Base-by-base conservation (phyloP, 2,113 vertebrate genomes). In the Oplegnathus fasciatus region DNA sequence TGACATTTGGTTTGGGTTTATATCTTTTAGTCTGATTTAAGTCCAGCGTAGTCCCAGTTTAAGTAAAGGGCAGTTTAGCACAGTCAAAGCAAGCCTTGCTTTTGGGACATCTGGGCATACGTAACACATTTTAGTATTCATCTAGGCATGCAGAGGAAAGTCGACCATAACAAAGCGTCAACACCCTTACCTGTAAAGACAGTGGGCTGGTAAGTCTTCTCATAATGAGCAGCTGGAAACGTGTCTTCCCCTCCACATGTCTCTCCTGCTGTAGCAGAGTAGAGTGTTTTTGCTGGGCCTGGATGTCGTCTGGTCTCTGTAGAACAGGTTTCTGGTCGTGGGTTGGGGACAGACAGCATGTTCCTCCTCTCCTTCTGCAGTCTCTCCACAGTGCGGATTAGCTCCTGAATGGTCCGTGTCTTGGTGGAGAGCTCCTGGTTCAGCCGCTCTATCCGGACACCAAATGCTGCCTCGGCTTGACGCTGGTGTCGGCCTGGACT, bases 291-390 rank as follows among this genome's bases (percentile, higher is more conserved):
- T 22, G 65, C 46, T 1, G 22, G 26, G 0, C 1, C 68, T 2
- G 44, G 32, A 1, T 61, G 80, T 6, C 24, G 69, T 64, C 50
- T 94, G 46, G 37, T 44, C 3, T 85, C 86, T 18, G 81, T 18
- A 13, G 37, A 14, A 0, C 30, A 18, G 2, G 17, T 26, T 15
- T 89, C 78, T 58, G 71, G 5, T 46, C 52, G n/a, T 5, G 62
- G 22, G 78, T 22, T n/a, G n/a, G 91, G 88, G 22, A 78, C 86
- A 0, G 94, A 96, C 6, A 97, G 90, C 96, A 97, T 95, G 78
- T 48, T 64, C 88, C 94, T 96, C 68, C 96, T 96, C 88, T 99
- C 97, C 86, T 90, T 97, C 79, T 98, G 97, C 89, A 99, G 96
- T 6, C 95, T 95, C 71, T 98, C 97, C 48, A 99, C 95, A 0